phyloP scores from a whole-genome alignment of 2,113 vertebrate genomes.

The Casuarius casuarius region DNA sequence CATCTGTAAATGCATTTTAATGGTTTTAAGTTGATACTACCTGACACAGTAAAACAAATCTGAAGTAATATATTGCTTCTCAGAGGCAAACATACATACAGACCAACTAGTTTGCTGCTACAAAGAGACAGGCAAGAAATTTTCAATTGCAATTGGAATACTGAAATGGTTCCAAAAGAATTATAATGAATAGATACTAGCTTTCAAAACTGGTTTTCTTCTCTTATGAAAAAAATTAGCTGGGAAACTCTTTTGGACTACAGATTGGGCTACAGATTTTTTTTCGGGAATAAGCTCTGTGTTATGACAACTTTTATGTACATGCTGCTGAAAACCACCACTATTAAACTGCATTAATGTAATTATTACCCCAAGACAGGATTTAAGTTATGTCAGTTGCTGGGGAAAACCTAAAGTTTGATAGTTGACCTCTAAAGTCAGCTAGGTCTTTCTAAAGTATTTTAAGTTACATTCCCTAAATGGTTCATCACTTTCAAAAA shows the following conservation, averaged over 20 bases:
- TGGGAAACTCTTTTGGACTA: neutral
- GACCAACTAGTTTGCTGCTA: neutral
- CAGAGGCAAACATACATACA: neutral
- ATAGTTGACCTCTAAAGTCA: neutral
- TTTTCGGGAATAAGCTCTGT: neutral
- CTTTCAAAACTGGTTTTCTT: neutral
- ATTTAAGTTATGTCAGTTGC: neutral
- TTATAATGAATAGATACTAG: neutral
- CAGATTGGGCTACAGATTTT: neutral
- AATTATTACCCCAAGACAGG: neutral
- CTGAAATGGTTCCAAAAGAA: neutral
- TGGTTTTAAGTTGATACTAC: neutral
- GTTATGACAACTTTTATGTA: neutral
- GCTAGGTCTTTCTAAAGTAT: neutral
- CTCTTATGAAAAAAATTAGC: fast-evolving
- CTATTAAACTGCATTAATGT: neutral
- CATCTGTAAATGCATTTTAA: neutral
- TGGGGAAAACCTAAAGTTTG: neutral
- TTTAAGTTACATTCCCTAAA: neutral
- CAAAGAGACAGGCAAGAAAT: neutral
- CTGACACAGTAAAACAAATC: neutral
- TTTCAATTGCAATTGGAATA: neutral
- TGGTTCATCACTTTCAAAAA: neutral
- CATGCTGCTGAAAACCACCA: neutral
- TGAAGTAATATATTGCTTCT: neutral